phyloP scores from a whole-genome alignment of 2,797 vertebrate species.

The Danionella dracula region DNA sequence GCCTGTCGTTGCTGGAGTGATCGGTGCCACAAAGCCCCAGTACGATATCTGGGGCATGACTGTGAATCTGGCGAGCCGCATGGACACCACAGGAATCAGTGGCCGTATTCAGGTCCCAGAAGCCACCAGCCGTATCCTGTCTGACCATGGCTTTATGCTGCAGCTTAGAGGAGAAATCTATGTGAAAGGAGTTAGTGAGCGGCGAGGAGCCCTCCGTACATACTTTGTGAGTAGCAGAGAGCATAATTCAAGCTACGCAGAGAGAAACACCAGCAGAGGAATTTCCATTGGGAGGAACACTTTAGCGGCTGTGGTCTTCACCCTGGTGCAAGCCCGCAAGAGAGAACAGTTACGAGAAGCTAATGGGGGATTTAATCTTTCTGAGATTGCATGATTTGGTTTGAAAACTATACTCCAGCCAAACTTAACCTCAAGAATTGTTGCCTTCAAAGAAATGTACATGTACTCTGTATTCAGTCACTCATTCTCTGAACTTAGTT shows the following conservation, averaged over 20 bases:
- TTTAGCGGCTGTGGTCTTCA: constrained; percentile 55
- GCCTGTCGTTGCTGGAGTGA: constrained; percentile 79
- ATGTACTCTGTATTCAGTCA: background rate
- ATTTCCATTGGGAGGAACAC: constrained; percentile 48
- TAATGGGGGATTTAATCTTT: constrained; percentile 56
- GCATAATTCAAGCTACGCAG: constrained; percentile 13
- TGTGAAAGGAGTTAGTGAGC: constrained; percentile 48
- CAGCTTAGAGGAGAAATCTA: constrained; percentile 45
- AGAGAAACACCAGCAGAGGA: constrained; percentile 41
- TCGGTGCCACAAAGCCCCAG: constrained; percentile 80
- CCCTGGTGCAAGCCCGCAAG: constrained; percentile 56
- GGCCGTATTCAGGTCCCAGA: constrained; percentile 76
- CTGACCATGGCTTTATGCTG: constrained; percentile 40
- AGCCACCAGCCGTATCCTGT: constrained; percentile 38
- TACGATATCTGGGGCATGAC: constrained; percentile 87
- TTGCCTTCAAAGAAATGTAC: constrained; percentile 9
- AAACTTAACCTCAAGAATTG: background rate
- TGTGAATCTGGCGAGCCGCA: constrained; percentile 82
- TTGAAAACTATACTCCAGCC: background rate
- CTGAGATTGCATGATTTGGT: constrained; percentile 41
- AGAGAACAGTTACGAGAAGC: constrained; percentile 54
- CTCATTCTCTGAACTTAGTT: too few species aligned
- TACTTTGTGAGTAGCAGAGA: constrained; percentile 45
- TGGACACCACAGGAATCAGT: constrained; percentile 82
- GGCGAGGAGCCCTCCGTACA: constrained; percentile 41